Evolutionary conservation across 92 coral and sea anemone species (phyloP), one percentile per base, ranked within the genome.

Genomic region (Galaxea fascicularis): DNA sequence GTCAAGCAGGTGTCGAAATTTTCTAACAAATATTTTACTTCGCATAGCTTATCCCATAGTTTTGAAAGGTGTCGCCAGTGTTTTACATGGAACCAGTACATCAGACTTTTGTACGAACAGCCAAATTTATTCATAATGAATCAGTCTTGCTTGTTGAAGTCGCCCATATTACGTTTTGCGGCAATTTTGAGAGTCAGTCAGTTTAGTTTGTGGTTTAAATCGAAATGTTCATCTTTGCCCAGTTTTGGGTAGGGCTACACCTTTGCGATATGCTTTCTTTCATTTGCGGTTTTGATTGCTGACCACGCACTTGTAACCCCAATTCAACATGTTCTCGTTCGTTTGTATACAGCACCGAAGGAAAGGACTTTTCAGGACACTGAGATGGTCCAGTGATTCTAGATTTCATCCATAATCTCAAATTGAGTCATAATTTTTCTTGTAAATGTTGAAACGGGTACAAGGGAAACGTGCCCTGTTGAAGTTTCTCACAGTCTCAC

Each of bases 1-100:
- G 54, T 29, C 60, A 9, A 35, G 10, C 41, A 45, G 73, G 83
- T 46, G 83, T 65, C 25, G 73, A 63, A 78, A 78, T 41, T 78
- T 20, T 65, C 49, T 57, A 18, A 30, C 12, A 22, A 76, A 76
- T 6, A 22, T 31, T 76, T 59, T 58, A 44, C 41, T 78, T 78
- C 44, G 12, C 72, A 16, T 26, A 8, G 41, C 6, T 35, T 35
- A 6, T 35, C 41, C 41, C 41, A 35, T 35, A 35, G 2, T 35
- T 35, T 35, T 35, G 41, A 35, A 35, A 35, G 6, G 6, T 35
- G 41, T 35, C 41, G 41, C n/a, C n/a, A n/a, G n/a, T 35, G 41
- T 21, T 60, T 1, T 16, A 24, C 18, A 10, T 8, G 28, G 9
- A 12, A 11, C 29, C 28, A 60, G 1, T 22, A 60, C 11, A 31